Percentiles rank a stretch among this genome's conserved stretches.
Conservation (phyloP, 2,888 invertebrate species). For the Eupeodes luniger region DNA sequence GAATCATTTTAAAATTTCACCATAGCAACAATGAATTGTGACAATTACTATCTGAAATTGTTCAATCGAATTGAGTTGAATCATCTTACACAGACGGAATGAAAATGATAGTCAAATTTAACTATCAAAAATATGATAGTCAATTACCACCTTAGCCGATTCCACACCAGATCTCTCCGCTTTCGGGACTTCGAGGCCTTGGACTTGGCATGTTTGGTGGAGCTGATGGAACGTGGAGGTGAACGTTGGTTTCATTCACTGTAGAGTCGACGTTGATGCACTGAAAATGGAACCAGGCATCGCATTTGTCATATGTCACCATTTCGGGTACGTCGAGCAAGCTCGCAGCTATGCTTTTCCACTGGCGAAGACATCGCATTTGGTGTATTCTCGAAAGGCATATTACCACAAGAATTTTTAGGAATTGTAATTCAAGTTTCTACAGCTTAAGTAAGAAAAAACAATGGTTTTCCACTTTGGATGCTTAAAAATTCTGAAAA, state of each 20-base stretch:
- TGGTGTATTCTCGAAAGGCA: background rate
- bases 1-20: too few species aligned
- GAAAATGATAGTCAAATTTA: too few species aligned
- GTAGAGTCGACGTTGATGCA: constrained; percentile 27
- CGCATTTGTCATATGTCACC: constrained; percentile 24
- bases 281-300: constrained; percentile 14
- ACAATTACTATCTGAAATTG: too few species aligned
- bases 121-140: too few species aligned
- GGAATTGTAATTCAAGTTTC: too few species aligned
- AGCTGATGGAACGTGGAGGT: background rate
- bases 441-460: too few species aligned
- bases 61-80: too few species aligned
- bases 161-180: background rate
- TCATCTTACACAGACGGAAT: too few species aligned
- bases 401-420: background rate
- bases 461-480: too few species aligned
- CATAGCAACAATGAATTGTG: too few species aligned
- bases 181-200: background rate
- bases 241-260: background rate
- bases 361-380: background rate
- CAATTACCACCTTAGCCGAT: too few species aligned
- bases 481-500: too few species aligned
- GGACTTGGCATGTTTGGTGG: background rate
- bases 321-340: constrained; percentile 7
- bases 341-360: constrained; percentile 13